Base-by-base conservation (phyloP, 2,888 invertebrate species). In the Aphodius granarius region DNA sequence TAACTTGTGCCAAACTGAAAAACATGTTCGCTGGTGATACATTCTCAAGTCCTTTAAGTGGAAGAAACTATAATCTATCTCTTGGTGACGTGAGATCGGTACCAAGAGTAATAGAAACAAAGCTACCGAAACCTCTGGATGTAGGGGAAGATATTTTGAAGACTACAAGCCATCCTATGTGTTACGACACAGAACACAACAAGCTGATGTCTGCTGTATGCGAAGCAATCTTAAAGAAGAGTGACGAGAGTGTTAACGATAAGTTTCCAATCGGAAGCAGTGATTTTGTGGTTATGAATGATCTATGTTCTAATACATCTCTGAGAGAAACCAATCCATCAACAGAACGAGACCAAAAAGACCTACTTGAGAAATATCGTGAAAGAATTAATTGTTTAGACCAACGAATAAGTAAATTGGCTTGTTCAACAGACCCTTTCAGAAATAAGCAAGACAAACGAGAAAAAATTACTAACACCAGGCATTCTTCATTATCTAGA, bases 151-250 rank as follows among this genome's bases (percentile, higher is more conserved):
- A 76, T 23, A 9, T 72, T 2, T 18, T 63, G 16, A 66, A 70
- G 19, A 0, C 62, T 4, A 15, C 66, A 0, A n/a, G 68, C 5
- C n/a, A 66, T 15, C 43, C 21, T 5, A 66, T 73, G 5, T 5
- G 63, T 15, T 15, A 15, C 3, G 77, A 79, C n/a, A 62, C 63
- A 5, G 78, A 79, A 64, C 78, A 80, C 20, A 76, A 43, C 16
- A 62, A 68, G 23, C 72, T 79, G 22, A 73, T 79, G 72, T 64
- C 73, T 17, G 78, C 79, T 3, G 75, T 80, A 6, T 79, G 78
- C 18, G 79, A 78, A 63, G 78, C 79, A 6, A 75, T 79, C 0
- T 18, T 78, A 43, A 76, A 77, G 5, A 71, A 20, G 3, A 64
- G 43, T 72, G 62, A 64, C 16, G 63, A 71, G 20, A 75, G 64